phyloP scores from a whole-genome alignment of 1,140 invertebrate species.

The Euura lappo region DNA sequence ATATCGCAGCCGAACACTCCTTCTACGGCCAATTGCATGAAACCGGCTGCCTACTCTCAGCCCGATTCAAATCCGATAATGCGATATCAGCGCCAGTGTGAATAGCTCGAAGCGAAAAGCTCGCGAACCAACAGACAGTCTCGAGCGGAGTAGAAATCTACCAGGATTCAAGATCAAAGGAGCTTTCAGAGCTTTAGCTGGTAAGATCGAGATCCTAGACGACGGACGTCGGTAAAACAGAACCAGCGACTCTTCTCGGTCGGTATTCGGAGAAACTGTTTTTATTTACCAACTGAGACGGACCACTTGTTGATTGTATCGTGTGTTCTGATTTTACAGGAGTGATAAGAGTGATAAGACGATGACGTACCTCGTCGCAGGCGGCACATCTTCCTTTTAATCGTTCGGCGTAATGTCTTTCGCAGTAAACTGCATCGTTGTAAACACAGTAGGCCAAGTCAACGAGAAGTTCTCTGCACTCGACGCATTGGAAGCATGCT shows the following conservation, averaged over 20 bases:
- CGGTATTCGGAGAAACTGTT: neutral
- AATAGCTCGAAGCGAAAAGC: neutral
- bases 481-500: constrained; percentile 83
- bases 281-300: neutral
- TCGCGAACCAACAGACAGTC: neutral
- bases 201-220: neutral
- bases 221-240: neutral
- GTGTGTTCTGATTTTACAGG: neutral
- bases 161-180: neutral
- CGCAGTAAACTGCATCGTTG: constrained; percentile 87
- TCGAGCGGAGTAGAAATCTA: neutral
- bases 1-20: constrained; percentile 19
- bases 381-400: constrained; percentile 90
- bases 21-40: neutral
- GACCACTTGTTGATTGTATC: neutral
- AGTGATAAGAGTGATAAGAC: neutral
- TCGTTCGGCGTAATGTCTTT: constrained; percentile 92
- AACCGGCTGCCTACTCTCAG: neutral
- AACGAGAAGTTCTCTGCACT: constrained; percentile 86
- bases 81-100: neutral
- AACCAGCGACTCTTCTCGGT: neutral
- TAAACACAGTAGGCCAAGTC: constrained; percentile 92
- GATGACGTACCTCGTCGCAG: constrained; percentile 89
- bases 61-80: neutral
- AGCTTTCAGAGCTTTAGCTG: neutral